These are phyloP conservation scores for Gymnothorax javanicus DNA, from an alignment of 2,797 vertebrate species.

Conservation along the genomic window DNA sequence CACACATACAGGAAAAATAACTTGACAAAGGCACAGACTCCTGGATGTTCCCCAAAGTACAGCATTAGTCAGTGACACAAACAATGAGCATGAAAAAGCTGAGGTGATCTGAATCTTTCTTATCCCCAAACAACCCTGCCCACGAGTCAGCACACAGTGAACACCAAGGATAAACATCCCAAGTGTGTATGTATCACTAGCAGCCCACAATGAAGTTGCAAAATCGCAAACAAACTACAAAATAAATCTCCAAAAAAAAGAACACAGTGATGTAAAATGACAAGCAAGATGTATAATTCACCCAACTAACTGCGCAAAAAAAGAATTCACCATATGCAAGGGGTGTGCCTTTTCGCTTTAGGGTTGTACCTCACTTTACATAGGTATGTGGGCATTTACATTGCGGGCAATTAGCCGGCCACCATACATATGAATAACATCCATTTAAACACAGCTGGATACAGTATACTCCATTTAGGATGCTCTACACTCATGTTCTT, in stretches of 20 bases:
- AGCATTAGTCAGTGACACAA: neutral
- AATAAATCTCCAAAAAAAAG: no score
- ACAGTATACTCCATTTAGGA: neutral
- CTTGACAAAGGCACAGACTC: neutral
- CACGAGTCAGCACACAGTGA: neutral
- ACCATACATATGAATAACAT: neutral
- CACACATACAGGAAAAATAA: neutral
- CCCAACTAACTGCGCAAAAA: no score
- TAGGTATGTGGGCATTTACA: no score
- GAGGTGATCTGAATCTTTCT: slow-evolving; percentile 34
- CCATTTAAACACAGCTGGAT: neutral
- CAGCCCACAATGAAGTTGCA: slow-evolving; percentile 48
- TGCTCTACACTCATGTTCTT: neutral
- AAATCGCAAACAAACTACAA: slow-evolving; percentile 19
- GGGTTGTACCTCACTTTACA: no score
- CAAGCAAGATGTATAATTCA: no score
- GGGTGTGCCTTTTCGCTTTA: no score
- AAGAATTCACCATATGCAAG: no score
- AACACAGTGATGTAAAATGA: no score
- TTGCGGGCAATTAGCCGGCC: no score
- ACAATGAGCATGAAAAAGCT: neutral
- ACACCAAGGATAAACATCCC: slow-evolving; percentile 16
- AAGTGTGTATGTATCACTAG: slow-evolving; percentile 42
- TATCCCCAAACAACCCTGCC: neutral
- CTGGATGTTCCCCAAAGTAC: neutral